phyloP scores from a whole-genome alignment of 1,140 invertebrate species.

The Cylas formicarius region DNA sequence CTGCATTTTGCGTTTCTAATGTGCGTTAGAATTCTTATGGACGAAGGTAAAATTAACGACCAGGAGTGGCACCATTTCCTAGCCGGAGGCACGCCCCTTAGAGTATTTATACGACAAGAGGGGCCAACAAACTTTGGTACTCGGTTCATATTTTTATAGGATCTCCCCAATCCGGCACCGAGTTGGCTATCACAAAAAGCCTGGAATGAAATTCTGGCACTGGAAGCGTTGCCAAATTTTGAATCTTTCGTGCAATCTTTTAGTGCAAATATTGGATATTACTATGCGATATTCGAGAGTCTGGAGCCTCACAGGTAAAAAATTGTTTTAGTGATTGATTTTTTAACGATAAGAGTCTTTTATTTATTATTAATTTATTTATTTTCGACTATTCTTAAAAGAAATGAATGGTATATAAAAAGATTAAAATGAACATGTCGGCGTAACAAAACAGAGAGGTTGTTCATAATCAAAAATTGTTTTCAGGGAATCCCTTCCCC shows the following conservation, averaged over 20 bases:
- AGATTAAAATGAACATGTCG: too few relatives aligned
- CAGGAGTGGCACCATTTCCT: slow-evolving; percentile 58
- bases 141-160: slow-evolving; percentile 29
- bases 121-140: not conserved
- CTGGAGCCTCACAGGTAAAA: slow-evolving; percentile 47
- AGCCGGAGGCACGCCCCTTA: slow-evolving; percentile 40
- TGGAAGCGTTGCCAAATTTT: slow-evolving; percentile 48
- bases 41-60: slow-evolving; percentile 44
- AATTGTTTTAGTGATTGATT: not conserved
- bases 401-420: too few relatives aligned
- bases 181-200: slow-evolving; percentile 53
- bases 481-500: slow-evolving; percentile 48
- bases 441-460: too few relatives aligned
- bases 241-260: slow-evolving; percentile 46
- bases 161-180: slow-evolving; percentile 49
- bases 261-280: slow-evolving; percentile 41
- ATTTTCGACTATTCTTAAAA: not conserved
- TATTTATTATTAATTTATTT: slow-evolving; percentile 3
- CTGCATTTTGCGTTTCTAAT: slow-evolving; percentile 60
- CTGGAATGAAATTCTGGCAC: slow-evolving; percentile 56
- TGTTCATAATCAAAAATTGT: too few relatives aligned
- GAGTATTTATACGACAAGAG: slow-evolving; percentile 18
- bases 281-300: slow-evolving; percentile 52
- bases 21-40: slow-evolving; percentile 45
- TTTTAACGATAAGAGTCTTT: too few relatives aligned